Conservation (phyloP, 2,113 vertebrate genomes). For the Ramphastos sulfuratus region DNA sequence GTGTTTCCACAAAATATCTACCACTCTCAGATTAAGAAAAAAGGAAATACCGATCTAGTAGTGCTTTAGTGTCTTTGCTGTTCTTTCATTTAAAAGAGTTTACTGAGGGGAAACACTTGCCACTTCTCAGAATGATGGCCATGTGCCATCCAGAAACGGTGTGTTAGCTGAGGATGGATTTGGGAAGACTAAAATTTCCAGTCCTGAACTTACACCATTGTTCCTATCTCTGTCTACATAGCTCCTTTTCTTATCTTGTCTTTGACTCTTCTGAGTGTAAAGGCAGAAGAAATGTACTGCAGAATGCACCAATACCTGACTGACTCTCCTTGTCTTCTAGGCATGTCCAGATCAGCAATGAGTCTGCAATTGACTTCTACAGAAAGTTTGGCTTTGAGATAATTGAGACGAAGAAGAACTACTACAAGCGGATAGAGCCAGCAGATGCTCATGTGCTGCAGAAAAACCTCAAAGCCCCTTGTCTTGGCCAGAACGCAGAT, state of each 20-base stretch:
- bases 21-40: background rate
- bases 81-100: background rate
- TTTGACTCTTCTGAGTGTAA: background rate
- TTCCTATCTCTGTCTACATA: background rate
- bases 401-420: constrained; percentile 99
- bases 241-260: background rate
- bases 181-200: background rate
- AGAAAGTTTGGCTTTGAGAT: constrained; percentile 99
- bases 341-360: constrained; percentile 99
- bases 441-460: constrained; percentile 98
- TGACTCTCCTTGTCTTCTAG: constrained; percentile 64
- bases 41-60: background rate
- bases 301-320: background rate
- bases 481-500: constrained; percentile 86
- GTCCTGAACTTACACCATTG: background rate
- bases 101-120: background rate
- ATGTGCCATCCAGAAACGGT: background rate
- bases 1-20: background rate
- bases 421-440: constrained; percentile 99
- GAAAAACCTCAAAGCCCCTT: constrained; percentile 92
- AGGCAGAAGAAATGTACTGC: background rate
- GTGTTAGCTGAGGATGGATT: background rate
- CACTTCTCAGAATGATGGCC: background rate
- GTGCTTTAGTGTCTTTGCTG: background rate
- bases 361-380: constrained; percentile 99